Percentiles rank a stretch among this genome's conserved stretches.
These are phyloP conservation scores for Chromis chromis DNA, from an alignment of 2,797 vertebrate genomes.

Conservation along the genomic window DNA sequence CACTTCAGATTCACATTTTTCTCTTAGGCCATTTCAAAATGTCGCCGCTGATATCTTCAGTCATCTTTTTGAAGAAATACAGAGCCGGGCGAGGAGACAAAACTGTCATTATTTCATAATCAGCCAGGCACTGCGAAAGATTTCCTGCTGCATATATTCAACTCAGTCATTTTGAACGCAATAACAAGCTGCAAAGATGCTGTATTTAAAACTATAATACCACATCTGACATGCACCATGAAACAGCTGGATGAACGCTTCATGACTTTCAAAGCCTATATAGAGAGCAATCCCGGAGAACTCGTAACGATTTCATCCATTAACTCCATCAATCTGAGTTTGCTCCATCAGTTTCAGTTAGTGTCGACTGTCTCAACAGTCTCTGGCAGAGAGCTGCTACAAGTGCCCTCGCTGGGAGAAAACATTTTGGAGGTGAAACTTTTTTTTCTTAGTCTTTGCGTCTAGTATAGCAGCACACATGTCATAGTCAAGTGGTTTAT, in stretches of 20 bases:
- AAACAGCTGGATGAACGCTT: slow-evolving; percentile 64
- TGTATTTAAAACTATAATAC: slow-evolving; percentile 69
- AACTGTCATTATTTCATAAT: slow-evolving; percentile 67
- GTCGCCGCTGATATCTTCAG: slow-evolving; percentile 48
- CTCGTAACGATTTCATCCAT: slow-evolving; percentile 68
- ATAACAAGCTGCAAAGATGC: slow-evolving; percentile 62
- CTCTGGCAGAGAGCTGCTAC: slow-evolving; percentile 61
- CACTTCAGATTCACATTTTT: slow-evolving; percentile 62
- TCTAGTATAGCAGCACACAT: slow-evolving; percentile 75
- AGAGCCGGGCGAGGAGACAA: slow-evolving; percentile 44
- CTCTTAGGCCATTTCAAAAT: slow-evolving; percentile 61
- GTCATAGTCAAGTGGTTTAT: slow-evolving; percentile 82
- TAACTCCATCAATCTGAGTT: slow-evolving; percentile 77
- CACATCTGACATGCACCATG: slow-evolving; percentile 73
- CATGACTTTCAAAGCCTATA: slow-evolving; percentile 61
- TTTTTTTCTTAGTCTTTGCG: slow-evolving; percentile 47
- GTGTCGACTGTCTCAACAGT: slow-evolving; percentile 59
- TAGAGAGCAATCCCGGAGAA: slow-evolving; percentile 48
- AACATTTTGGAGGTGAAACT: slow-evolving; percentile 62
- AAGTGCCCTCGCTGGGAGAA: slow-evolving; percentile 61
- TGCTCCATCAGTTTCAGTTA: slow-evolving; percentile 75
- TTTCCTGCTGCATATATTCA: slow-evolving; percentile 39
- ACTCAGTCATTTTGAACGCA: slow-evolving; percentile 46
- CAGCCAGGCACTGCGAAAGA: slow-evolving; percentile 62
- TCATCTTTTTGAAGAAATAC: slow-evolving; percentile 48